Evolutionary conservation across 2,113 vertebrate species (phyloP).

Genomic region (Phrynocephalus versicolor): DNA sequence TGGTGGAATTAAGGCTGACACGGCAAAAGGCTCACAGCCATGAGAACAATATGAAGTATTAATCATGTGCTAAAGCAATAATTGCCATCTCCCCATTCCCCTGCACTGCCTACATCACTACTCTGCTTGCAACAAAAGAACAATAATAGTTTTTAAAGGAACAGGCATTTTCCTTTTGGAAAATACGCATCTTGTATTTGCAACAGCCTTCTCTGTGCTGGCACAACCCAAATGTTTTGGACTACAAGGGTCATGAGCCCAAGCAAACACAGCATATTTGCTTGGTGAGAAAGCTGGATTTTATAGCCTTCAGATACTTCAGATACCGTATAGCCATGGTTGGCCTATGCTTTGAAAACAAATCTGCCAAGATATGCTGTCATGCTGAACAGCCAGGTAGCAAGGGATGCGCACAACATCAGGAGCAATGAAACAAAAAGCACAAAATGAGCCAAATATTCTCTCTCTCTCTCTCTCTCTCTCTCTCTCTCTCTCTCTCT

Average conservation of each 20-base stretch:
- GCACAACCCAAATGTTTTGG: background rate
- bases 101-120: background rate
- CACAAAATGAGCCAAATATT: too few relatives aligned
- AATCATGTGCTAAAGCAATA: constrained; percentile 59
- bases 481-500: too few relatives aligned
- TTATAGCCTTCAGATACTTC: too few relatives aligned
- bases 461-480: too few relatives aligned
- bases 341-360: background rate
- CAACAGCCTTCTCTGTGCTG: background rate
- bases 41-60: constrained; percentile 45
- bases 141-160: background rate
- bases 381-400: background rate
- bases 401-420: background rate
- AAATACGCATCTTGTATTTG: background rate
- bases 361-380: background rate
- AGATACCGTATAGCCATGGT: too few relatives aligned
- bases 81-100: constrained; percentile 18
- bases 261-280: too few relatives aligned
- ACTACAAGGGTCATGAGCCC: background rate
- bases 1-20: constrained; percentile 50
- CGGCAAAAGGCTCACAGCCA: constrained; percentile 38
- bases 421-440: background rate
- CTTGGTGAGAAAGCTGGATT: background rate
- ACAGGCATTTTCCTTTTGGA: background rate
- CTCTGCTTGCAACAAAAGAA: background rate